phyloP scores from a whole-genome alignment of 1,140 invertebrate species.

The Grapholita molesta region DNA sequence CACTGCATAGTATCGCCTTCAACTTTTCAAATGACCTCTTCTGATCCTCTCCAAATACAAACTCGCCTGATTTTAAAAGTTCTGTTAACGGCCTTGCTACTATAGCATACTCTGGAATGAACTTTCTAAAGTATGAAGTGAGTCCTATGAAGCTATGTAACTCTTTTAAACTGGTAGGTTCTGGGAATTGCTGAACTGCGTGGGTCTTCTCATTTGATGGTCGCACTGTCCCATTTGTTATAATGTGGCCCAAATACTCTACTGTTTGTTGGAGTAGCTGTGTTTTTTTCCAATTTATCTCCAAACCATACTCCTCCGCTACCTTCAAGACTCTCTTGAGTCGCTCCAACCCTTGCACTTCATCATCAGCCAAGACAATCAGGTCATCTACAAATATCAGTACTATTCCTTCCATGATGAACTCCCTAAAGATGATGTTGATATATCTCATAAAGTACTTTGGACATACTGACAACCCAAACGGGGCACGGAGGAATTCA shows the following conservation, averaged over 20 bases:
- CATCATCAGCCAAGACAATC: conserved; percentile 31
- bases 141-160: conserved; percentile 40
- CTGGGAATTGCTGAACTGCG: conserved; percentile 30
- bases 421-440: conserved; percentile 22
- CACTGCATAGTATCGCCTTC: conserved; percentile 17
- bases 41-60: background rate
- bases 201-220: conserved; percentile 24
- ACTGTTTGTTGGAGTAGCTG: background rate
- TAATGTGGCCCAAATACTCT: background rate
- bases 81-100: conserved; percentile 35
- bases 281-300: conserved; percentile 49
- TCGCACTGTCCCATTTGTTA: background rate
- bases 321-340: conserved; percentile 31
- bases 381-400: conserved; percentile 48
- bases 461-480: conserved; percentile 33
- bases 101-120: conserved; percentile 35
- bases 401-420: conserved; percentile 25
- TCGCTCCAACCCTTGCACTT: conserved; percentile 26
- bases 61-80: conserved; percentile 33
- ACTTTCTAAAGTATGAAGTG: conserved; percentile 38
- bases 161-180: conserved; percentile 31
- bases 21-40: conserved; percentile 5
- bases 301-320: conserved; percentile 43
- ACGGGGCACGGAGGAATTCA: conserved; percentile 36
- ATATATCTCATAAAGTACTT: conserved; percentile 26